A percentile compares a stretch with the other conserved stretches of the same genome.
phyloP scores from a whole-genome alignment of 2,888 invertebrate species.

The Deroplatys truncata region DNA sequence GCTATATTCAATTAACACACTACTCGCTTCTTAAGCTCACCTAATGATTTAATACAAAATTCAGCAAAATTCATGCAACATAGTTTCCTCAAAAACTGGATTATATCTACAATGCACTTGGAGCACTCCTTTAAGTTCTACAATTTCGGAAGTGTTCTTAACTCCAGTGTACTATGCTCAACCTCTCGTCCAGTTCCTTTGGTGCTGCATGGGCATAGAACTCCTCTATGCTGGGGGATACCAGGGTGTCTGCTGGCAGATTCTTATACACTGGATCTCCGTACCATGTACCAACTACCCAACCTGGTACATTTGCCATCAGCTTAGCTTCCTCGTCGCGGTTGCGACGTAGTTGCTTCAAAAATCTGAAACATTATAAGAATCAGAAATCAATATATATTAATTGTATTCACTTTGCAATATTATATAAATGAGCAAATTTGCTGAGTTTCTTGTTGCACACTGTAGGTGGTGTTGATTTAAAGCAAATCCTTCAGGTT shows the following conservation, averaged over 20 bases:
- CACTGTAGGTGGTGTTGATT: too few relatives aligned
- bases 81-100: neutral
- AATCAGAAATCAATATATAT: neutral
- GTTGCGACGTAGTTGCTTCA: constrained; percentile 74
- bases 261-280: constrained; percentile 79
- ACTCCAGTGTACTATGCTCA: constrained; percentile 51
- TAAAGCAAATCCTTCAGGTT: too few relatives aligned
- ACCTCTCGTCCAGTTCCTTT: constrained; percentile 51
- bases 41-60: too few relatives aligned
- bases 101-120: neutral
- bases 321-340: constrained; percentile 79
- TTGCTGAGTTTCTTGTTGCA: too few relatives aligned
- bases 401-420: too few relatives aligned
- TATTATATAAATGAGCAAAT: too few relatives aligned
- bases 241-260: constrained; percentile 56
- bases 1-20: too few relatives aligned
- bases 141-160: constrained; percentile 41
- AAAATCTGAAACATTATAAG: constrained; percentile 43
- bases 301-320: constrained; percentile 86
- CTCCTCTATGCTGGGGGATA: constrained; percentile 63
- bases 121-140: neutral
- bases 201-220: constrained; percentile 64
- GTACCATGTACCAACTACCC: constrained; percentile 87
- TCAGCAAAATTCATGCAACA: neutral
- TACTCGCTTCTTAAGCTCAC: too few relatives aligned